Conservation (phyloP, 1,140 invertebrate genomes). For the Hylaeus volcanicus region DNA sequence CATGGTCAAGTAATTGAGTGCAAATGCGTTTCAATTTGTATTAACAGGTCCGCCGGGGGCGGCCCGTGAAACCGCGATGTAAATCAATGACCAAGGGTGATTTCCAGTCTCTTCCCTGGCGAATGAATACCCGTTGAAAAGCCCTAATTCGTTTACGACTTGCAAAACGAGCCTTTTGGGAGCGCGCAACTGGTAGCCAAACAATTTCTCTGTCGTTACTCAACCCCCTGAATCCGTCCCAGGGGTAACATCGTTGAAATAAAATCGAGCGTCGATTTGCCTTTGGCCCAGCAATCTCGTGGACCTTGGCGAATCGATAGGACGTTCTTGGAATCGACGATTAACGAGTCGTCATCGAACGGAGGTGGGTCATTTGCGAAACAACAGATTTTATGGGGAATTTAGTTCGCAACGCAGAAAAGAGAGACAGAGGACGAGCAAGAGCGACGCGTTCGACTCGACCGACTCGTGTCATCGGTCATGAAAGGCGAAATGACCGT, state of each 20-base stretch:
- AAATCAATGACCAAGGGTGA: slow-evolving; percentile 60
- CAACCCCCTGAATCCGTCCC: slow-evolving; percentile 56
- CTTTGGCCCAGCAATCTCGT: not conserved
- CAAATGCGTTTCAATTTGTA: slow-evolving; percentile 23
- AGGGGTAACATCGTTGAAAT: slow-evolving; percentile 45
- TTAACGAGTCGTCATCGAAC: slow-evolving; percentile 12
- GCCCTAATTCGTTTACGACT: slow-evolving; percentile 74
- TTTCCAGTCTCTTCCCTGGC: slow-evolving; percentile 61
- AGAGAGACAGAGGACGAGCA: not conserved
- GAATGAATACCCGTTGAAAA: slow-evolving; percentile 40
- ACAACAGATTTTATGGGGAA: slow-evolving; percentile 17
- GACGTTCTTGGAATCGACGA: not conserved
- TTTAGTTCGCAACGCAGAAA: not conserved
- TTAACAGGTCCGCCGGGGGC: not conserved
- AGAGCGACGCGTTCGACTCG: not conserved
- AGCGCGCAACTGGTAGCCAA: slow-evolving; percentile 78
- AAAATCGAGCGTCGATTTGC: slow-evolving; percentile 39
- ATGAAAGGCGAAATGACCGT: slow-evolving; percentile 32
- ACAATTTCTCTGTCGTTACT: slow-evolving; percentile 66
- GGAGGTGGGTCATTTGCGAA: not conserved
- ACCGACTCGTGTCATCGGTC: slow-evolving; percentile 27
- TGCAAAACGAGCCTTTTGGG: slow-evolving; percentile 76
- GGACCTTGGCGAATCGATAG: too few relatives aligned
- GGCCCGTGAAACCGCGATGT: slow-evolving; percentile 49
- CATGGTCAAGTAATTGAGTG: slow-evolving; percentile 21